Evolutionary conservation across 2,888 invertebrate species (phyloP), one percentile per base, ranked within the genome.

Genomic region (Tenthredo livida): DNA sequence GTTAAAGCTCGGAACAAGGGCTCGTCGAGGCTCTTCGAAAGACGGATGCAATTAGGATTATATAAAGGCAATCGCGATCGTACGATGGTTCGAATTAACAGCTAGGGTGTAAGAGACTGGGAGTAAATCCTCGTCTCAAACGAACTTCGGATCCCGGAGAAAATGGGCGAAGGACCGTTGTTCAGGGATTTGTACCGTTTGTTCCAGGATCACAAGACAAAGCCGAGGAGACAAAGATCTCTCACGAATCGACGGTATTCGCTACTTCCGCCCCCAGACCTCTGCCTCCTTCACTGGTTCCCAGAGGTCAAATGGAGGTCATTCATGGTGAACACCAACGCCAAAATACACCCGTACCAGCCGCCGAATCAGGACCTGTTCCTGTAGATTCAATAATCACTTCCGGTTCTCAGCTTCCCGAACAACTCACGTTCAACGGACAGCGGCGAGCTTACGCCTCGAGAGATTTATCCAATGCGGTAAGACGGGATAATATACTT

Each of bases 381-480:
- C 43, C 67, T n/a, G 65, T 29, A 17, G 47, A 47, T 33, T 61
- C 80, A 2, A 80, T 80, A 58, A 47, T 83, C 29, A 10, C 72
- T 29, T 43, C 84, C 61, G 72, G 21, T 17, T 43, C 65, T 15
- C 65, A 43, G 61, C 17, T 29, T 3, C 50, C 80, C n/a, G 83
- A 84, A 25, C 78, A 83, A 37, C 33, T 70, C 29, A 87, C 86
- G 1, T 85, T 72, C 25, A 86, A 86, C 43, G 86, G 85, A 37
- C 86, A 87, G 17, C 78, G 87, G 1, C 82, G 87, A 40, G 73
- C 86, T 17, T 84, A 84, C 50, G 75, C 85, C 1, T 82, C 85
- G 3, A 58, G 77, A 25, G 84, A 84, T 84, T 21, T 65, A 15
- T 65, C 84, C 15, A 84, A 75, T n/a, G 54, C 54, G 54, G 54